Base-by-base conservation (phyloP, 2,797 vertebrate genomes). In the Argya squamiceps region DNA sequence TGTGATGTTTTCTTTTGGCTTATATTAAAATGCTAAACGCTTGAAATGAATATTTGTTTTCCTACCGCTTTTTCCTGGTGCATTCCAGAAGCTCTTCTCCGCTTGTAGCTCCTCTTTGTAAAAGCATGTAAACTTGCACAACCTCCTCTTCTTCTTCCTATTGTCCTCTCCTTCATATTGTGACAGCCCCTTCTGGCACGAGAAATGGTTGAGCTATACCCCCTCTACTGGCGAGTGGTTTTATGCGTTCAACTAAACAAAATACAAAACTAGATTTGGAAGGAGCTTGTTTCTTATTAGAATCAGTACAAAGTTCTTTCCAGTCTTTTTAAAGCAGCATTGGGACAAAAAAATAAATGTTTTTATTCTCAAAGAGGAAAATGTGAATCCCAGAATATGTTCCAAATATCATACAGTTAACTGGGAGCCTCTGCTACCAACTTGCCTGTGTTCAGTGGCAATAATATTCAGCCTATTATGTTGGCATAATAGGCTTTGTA, bases 31-130 rank as follows among this genome's bases (percentile, higher is more conserved):
- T 83, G 23, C 24, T 50, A 63, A 78, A 80, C 73, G 30, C 27
- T 73, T 81, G 50, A 86, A 92, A 88, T 92, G 23, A 63, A 15
- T 43, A 36, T 77, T 88, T 88, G 29, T 84, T 94, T 92, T 70
- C 47, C 34, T 62, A 6, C 9, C 49, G 39, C 34, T 81, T 84
- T 95, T 92, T 71, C 64, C 15, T 68, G 47, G 59, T 73, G n/a
- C 36, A 36, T 85, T 93, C n/a, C 30, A 88, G 46, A 92, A 81
- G 32, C 39, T 12, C 34, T 79, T 70, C 26, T 92, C 19, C 8
- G 23, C 19, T 73, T 63, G 34, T 17, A 69, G 19, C 34, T 56
- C 3, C 17, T 82, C 50, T 64, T 88, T 90, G 34, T 87, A 60
- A 91, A 77, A 52, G n/a, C 37, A 23, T n/a, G 24, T 34, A 65